These are phyloP conservation scores for Oryctolagus cuniculus DNA, from an alignment of 2,113 vertebrate species.

Conservation along the genomic window mOryCun1.1 NC_091451.1:9767501-9768000, in stretches of 20 bases:
- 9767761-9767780: slow-evolving; percentile 91
- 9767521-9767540: slow-evolving; percentile 19
- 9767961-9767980: slow-evolving; percentile 36
- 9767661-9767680: slow-evolving; percentile 71
- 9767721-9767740: slow-evolving; percentile 78
- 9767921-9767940: slow-evolving; percentile 33
- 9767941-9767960: background rate
- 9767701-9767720: slow-evolving; percentile 68
- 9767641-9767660: slow-evolving; percentile 69
- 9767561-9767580: slow-evolving; percentile 50
- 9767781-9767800: slow-evolving; percentile 97
- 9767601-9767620: slow-evolving; percentile 33
- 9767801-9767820: slow-evolving; percentile 97
- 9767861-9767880: slow-evolving; percentile 70
- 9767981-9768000: slow-evolving; percentile 36
- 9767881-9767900: slow-evolving; percentile 75
- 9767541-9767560: slow-evolving; percentile 65
- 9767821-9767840: slow-evolving; percentile 95
- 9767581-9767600: slow-evolving; percentile 72
- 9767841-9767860: slow-evolving; percentile 96
- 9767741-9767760: slow-evolving; percentile 54
- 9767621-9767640: slow-evolving; percentile 75
- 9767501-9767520: slow-evolving; percentile 54
- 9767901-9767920: slow-evolving; percentile 32
- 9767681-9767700: slow-evolving; percentile 77